These are phyloP conservation scores for Philopotamus ludificatus DNA, from an alignment of 1,140 invertebrate genomes.

Conservation along the genomic window DNA sequence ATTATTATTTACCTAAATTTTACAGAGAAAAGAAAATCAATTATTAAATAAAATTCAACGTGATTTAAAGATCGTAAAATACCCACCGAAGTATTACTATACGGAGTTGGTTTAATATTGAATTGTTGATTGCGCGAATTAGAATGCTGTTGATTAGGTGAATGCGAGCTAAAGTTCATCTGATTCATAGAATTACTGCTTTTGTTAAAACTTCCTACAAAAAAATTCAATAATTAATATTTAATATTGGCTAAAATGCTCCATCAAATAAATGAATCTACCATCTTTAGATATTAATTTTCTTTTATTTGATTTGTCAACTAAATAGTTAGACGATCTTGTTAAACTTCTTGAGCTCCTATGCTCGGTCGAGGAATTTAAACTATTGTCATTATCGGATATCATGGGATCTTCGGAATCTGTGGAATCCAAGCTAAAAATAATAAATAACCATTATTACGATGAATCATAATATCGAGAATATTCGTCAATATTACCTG, in stretches of 20 bases:
- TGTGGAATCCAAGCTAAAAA: constrained; percentile 20
- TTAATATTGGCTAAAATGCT: no score
- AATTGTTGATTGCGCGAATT: constrained; percentile 17
- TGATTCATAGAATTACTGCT: not conserved
- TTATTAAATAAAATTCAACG: not conserved
- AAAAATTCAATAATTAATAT: not conserved
- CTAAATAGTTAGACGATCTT: constrained; percentile 64
- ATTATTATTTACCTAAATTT: no score
- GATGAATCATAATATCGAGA: not conserved
- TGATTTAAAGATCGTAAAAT: not conserved
- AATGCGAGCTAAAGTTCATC: not conserved
- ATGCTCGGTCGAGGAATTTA: constrained; percentile 53
- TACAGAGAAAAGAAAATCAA: not conserved
- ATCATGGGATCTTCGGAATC: constrained; percentile 31
- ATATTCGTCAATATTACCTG: constrained; percentile 44
- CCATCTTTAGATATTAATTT: constrained; percentile 63
- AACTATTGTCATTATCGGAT: constrained; percentile 44
- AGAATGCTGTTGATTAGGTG: constrained; percentile 6
- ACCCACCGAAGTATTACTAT: not conserved
- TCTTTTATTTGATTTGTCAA: constrained; percentile 74
- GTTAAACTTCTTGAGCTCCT: constrained; percentile 51
- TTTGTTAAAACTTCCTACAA: constrained; percentile 2
- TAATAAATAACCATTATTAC: not conserved
- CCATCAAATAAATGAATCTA: no score
- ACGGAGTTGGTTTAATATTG: not conserved